Percentiles rank a stretch among this genome's conserved stretches.
Conservation (phyloP, 1,140 invertebrate species). For the Meloidogyne floridensis region DNA sequence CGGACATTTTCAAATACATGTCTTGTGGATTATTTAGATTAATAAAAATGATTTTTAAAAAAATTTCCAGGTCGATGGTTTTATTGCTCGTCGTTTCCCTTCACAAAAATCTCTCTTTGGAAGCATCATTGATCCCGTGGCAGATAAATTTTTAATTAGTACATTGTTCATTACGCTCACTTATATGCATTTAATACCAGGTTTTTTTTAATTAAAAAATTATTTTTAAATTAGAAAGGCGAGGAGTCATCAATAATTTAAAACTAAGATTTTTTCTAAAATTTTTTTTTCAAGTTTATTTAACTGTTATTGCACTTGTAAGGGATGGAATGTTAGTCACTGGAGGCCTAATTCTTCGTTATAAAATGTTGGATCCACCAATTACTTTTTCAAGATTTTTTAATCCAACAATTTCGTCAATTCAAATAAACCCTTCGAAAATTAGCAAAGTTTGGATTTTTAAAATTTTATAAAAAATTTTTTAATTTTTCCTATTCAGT, state of each 20-base stretch:
- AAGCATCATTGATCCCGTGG: conserved; percentile 92
- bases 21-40: too few species aligned
- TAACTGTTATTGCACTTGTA: conserved; percentile 81
- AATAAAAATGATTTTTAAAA: too few species aligned
- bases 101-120: conserved; percentile 88
- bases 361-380: conserved; percentile 82
- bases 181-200: conserved; percentile 80
- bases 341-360: conserved; percentile 84
- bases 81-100: conserved; percentile 86
- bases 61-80: conserved; percentile 78
- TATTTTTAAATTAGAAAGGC: too few species aligned
- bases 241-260: too few species aligned
- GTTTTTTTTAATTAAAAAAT: conserved; percentile 60
- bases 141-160: conserved; percentile 89
- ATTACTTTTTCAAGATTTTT: conserved; percentile 78
- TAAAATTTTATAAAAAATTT: conserved; percentile 6
- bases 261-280: not conserved
- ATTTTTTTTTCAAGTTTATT: conserved; percentile 68
- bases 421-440: conserved; percentile 85
- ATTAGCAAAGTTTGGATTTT: conserved; percentile 78
- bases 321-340: conserved; percentile 80
- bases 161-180: conserved; percentile 84
- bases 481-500: conserved; percentile 51
- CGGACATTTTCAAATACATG: too few species aligned
- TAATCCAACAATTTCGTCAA: conserved; percentile 84